Base-by-base conservation (phyloP, 2,797 vertebrate genomes). In the Notoglanidium macrostoma region DNA sequence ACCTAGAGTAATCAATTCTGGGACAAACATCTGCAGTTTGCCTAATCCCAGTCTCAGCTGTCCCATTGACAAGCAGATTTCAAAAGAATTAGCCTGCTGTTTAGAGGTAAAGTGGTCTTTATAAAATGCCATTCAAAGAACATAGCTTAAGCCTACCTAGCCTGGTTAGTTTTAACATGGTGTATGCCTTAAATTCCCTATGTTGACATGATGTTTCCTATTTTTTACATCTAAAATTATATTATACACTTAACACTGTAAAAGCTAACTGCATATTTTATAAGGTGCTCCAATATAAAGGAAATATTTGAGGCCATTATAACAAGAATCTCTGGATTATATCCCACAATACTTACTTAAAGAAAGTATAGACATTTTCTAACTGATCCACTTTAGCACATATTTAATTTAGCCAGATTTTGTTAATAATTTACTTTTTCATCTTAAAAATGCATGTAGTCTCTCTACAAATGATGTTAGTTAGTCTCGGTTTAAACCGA, bases 1-100 rank as follows among this genome's bases (percentile, higher is more conserved):
- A 32, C 80, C 80, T 23, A 54, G 46, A 59, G 14, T 85, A 90
- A 88, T 87, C 83, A 84, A 83, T 87, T 87, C 70, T 81, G 54
- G 83, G 85, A 79, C 87, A 88, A 78, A 86, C 68, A 82, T 88
- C 87, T 29, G 49, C 81, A 85, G 87, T 49, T 72, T 81, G 74
- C 68, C 63, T 85, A 87, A 90, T 88, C 85, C 83, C 72, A 87
- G 32, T 83, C 87, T 77, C 78, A 59, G 54, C 72, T 85, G 72
- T 85, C 76, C 61, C 15, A 49, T 5, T 87, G 78, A 82, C 74
- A 73, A 57, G 11, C 51, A 80, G 44, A 88, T 44, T 35, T 54
- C 3, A 82, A 55, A 74, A 55, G 61, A 63, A 78, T 68, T 40
- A 86, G 49, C 54, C 8, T 57, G 9, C 49, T 57, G 67, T 84